Evolutionary conservation across 2,113 vertebrate genomes (phyloP).

Genomic region (Prietella phreatophila): DNA sequence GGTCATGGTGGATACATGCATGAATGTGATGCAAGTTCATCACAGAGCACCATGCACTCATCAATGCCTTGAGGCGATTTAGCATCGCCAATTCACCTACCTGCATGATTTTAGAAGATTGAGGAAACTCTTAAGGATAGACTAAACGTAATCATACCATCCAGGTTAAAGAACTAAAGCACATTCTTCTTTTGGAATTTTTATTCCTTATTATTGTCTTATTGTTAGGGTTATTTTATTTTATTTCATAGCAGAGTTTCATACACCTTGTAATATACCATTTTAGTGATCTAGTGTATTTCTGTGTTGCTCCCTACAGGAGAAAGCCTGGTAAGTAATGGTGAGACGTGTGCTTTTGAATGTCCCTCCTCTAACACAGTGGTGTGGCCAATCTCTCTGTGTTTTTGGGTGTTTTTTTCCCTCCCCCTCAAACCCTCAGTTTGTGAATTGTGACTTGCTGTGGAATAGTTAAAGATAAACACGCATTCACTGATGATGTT

Average conservation of each 20-base stretch:
- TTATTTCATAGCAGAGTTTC: neutral
- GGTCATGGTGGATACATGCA: neutral
- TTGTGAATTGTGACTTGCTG: conserved; percentile 54
- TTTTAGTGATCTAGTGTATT: conserved; percentile 20
- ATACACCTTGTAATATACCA: neutral
- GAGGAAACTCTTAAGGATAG: neutral
- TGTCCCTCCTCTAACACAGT: conserved; percentile 63
- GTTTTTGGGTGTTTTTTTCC: conserved; percentile 46
- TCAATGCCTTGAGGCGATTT: neutral
- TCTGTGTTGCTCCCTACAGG: conserved; percentile 39
- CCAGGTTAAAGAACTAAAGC: neutral
- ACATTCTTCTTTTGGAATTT: neutral
- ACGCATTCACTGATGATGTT: conserved; percentile 66
- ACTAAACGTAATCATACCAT: neutral
- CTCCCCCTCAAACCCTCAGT: neutral
- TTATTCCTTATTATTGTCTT: neutral
- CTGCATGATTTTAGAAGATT: neutral
- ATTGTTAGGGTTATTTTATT: too few species aligned
- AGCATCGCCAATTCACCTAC: neutral
- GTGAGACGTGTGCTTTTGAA: conserved; percentile 37
- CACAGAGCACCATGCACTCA: too few species aligned
- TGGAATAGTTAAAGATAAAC: conserved; percentile 75
- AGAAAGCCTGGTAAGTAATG: conserved; percentile 51
- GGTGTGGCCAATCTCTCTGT: conserved; percentile 43
- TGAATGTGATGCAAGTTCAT: neutral